Base-by-base conservation (phyloP, 2,113 vertebrate species). In the Sinocyclocheilus rhinocerous region DNA sequence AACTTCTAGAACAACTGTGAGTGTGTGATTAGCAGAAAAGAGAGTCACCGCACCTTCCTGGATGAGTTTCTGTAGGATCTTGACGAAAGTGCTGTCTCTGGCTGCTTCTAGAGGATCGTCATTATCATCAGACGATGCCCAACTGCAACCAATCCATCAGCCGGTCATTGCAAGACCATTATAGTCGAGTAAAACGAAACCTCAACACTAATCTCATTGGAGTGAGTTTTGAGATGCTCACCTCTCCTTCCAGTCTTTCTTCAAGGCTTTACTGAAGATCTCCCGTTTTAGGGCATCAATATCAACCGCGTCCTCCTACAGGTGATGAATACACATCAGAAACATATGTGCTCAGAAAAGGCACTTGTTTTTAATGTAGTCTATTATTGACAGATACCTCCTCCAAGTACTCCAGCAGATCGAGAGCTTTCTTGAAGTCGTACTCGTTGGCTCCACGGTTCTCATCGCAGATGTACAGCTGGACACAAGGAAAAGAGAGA, bases 391-490 rank as follows among this genome's bases (percentile, higher is more conserved):
- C 6, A 26, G 26, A 42, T 92, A 98, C 98, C 97, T 97, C 94
- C 70, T 97, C 92, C 69, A 99, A 95, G 91, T 99, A 99, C 84
- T 98, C 96, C 88, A 99, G 94, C 1, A 99, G 95, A 76, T 99
- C 98, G 89, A 99, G 92, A 24, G 98, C 98, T 92, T 99, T 99
- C 91, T 99, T 99, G 92, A 99, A 99, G 93, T 99, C 98, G 65
- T 98, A 98, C 84, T 99, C 98, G 89, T 98, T 98, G 84, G 98
- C 97, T 89, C 95, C 93, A 88, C 95, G 95, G 93, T 99, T 99
- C 90, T 99, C 97, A 26, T 99, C 95, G 81, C 97, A 96, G 92
- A 99, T 96, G 92, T 99, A 99, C 12, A 99, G 88, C 97, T 99
- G 90, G 10, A 55, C 4, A 18, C 16, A 4, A 84, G 50, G 70